Percentiles rank a stretch among this genome's conserved stretches.
Conservation (phyloP, 2,113 vertebrate genomes). For the Indicator indicator region DNA sequence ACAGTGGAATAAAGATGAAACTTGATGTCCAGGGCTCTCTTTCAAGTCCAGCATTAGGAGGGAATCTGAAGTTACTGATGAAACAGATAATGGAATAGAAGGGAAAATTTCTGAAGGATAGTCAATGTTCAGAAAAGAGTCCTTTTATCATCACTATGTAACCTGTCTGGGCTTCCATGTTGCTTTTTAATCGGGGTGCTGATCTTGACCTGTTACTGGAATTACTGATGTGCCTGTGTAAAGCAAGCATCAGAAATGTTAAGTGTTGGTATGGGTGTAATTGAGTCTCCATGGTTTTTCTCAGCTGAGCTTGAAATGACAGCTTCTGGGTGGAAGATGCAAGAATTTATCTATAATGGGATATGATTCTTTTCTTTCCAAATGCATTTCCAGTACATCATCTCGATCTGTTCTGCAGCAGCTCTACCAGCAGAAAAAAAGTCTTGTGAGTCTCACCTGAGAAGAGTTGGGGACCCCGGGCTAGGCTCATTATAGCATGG, state of each 20-base stretch:
- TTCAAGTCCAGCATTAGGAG: background rate
- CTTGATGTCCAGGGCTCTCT: background rate
- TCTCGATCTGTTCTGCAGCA: background rate
- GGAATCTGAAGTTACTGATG: background rate
- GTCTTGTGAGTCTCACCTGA: background rate
- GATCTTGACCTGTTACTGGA: background rate
- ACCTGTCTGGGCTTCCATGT: background rate
- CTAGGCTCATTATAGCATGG: background rate
- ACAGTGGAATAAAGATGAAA: slow-evolving; percentile 5
- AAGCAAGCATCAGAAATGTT: background rate
- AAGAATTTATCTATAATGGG: background rate
- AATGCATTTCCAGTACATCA: background rate
- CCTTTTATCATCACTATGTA: background rate
- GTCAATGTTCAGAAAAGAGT: background rate
- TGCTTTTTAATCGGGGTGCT: background rate
- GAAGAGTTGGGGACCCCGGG: background rate
- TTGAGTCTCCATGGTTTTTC: background rate
- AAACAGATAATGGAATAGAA: background rate
- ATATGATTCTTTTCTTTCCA: background rate
- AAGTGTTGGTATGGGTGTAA: background rate
- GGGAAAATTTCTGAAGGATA: background rate
- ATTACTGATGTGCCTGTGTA: background rate
- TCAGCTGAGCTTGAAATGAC: background rate
- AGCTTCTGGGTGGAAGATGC: background rate
- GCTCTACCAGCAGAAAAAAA: background rate